phyloP scores from a whole-genome alignment of 2,113 vertebrate genomes.

The Xenopus laevis region DNA sequence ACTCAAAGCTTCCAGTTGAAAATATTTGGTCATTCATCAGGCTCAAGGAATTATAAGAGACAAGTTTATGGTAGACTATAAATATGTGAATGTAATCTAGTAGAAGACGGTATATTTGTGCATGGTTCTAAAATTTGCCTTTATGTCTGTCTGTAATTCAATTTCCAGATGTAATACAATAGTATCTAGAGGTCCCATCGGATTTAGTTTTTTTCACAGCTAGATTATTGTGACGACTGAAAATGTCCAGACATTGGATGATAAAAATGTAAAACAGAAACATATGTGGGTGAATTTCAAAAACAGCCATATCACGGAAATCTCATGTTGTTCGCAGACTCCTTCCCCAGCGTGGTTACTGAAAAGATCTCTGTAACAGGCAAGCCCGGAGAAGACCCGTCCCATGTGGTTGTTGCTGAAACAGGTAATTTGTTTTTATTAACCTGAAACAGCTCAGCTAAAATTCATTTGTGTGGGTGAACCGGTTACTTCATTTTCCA shows the following conservation, averaged over 20 bases:
- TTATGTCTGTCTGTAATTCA: constrained; percentile 39
- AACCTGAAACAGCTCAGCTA: constrained; percentile 42
- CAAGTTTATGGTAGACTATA: constrained; percentile 33
- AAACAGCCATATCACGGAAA: neutral
- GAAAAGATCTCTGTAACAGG: constrained; percentile 64
- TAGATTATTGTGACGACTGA: constrained; percentile 6
- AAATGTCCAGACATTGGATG: neutral
- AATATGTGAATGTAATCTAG: constrained; percentile 32
- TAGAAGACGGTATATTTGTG: constrained; percentile 30
- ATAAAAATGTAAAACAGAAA: neutral
- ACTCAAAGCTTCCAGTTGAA: constrained; percentile 37
- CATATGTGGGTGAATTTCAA: constrained; percentile 1
- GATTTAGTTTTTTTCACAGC: constrained; percentile 3
- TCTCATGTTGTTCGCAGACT: constrained; percentile 57
- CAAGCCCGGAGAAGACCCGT: constrained; percentile 63
- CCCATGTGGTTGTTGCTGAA: constrained; percentile 70
- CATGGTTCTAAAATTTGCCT: constrained; percentile 29
- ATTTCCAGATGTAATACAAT: constrained; percentile 44
- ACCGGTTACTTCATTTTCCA: constrained; percentile 32
- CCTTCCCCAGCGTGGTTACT: constrained; percentile 60
- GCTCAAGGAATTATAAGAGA: constrained; percentile 22
- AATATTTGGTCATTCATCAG: constrained; percentile 16
- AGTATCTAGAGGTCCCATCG: constrained; percentile 16
- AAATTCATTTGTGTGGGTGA: constrained; percentile 23
- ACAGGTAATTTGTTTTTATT: constrained; percentile 60